Evolutionary conservation across 2,113 vertebrate species (phyloP), one percentile per base, ranked within the genome.

Genomic region (Cacatua alba): DNA sequence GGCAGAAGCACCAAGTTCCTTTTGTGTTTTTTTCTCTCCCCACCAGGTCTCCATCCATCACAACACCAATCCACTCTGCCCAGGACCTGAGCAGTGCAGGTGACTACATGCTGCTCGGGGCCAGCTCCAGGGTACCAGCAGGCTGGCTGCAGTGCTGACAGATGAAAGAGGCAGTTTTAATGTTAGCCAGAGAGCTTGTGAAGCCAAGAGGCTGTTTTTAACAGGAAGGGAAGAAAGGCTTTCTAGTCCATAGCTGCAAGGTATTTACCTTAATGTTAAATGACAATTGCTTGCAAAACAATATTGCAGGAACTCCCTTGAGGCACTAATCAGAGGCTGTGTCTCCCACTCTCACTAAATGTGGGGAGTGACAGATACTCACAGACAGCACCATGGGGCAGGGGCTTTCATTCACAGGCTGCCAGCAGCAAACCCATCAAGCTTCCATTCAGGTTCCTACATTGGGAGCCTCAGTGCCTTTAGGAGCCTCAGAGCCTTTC

Each of bases 191-290:
- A 71, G 33, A 90, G 68, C 41, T 44, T 21, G 20, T 25, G 28
- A 84, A 91, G 60, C 39, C 39, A 81, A 81, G 48, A 81, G 29
- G 31, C 39, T 48, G 48, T 63, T 82, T 88, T 28, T 74, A 80
- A 72, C 81, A 65, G 46, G 44, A 69, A 62, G 10, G 19, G 41
- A 5, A 48, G 62, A 85, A 76, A 76, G 53, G 17, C 64, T 95
- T 71, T 72, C 39, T 69, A 65, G 20, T 88, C 82, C 83, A 78
- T 70, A 88, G 82, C 63, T 62, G 75, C 75, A 62, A 94, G 89
- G 86, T 94, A 88, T 92, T 96, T 88, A 67, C 69, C 65, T 94
- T 90, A 64, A 94, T 70, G 64, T 74, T 88, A 90, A 90, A 78
- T 70, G 86, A 82, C 86, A 92, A 85, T 19, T 90, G 62, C 89